phyloP scores from a whole-genome alignment of 1,140 invertebrate genomes.

The Cecropterus lyciades region DNA sequence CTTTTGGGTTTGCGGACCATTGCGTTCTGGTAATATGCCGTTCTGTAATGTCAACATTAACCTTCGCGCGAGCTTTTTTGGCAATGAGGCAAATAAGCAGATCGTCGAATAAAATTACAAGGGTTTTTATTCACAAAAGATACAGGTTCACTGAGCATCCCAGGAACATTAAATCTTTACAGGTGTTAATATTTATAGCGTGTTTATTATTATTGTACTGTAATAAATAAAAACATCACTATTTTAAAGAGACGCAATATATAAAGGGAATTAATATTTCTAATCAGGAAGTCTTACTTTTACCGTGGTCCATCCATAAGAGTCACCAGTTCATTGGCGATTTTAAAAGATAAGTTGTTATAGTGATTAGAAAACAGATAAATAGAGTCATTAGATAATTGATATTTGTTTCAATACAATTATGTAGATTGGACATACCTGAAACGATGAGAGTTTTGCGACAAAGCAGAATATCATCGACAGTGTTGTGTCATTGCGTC shows the following conservation, averaged over 20 bases:
- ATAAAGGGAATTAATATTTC: too few relatives aligned
- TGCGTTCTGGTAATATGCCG: constrained; percentile 18
- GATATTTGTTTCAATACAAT: too few relatives aligned
- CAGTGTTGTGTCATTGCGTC: constrained; percentile 72
- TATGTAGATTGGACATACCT: constrained; percentile 50
- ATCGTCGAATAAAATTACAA: constrained; percentile 14
- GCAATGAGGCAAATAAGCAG: constrained; percentile 20
- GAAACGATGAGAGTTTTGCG: constrained; percentile 78
- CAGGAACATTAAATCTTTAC: not conserved
- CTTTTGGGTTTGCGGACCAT: constrained; percentile 37
- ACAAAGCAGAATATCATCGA: constrained; percentile 82
- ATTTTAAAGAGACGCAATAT: too few relatives aligned
- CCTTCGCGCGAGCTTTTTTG: constrained; percentile 16
- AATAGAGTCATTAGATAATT: too few relatives aligned
- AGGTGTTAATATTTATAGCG: not conserved
- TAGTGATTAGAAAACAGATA: too few relatives aligned
- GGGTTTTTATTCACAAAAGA: not conserved
- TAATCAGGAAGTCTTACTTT: too few relatives aligned
- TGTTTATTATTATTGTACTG: not conserved
- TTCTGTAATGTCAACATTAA: constrained; percentile 28
- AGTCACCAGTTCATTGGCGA: too few relatives aligned
- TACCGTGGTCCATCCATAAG: too few relatives aligned
- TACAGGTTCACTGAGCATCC: not conserved
- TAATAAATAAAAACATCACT: not conserved
- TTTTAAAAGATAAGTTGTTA: too few relatives aligned